Evolutionary conservation across 2,113 vertebrate species (phyloP), one percentile per base, ranked within the genome.

Genomic region (Melanocharis versteri): DNA sequence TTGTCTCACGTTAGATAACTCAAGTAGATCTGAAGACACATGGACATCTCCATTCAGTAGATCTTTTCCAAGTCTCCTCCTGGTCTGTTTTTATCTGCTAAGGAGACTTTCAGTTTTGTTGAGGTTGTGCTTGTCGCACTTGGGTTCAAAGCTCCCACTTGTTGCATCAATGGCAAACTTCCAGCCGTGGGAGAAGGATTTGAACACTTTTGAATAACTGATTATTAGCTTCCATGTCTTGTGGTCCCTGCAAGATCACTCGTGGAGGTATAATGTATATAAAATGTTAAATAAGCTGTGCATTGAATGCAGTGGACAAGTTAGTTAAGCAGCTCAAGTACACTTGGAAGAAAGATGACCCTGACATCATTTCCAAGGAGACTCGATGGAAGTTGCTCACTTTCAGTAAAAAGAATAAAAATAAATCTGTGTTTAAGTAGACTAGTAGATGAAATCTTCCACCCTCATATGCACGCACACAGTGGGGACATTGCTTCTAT

Each of bases 241-340:
- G 83, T 68, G 76, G 37, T 83, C 76, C 27, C 85, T 87, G 44
- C 76, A 21, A 64, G 84, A 86, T 68, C 73, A 35, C 44, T 50
- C 35, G 1, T 15, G 93, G 93, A 91, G 75, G 89, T 57, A 27
- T 27, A 56, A 51, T 95, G 94, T 96, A 94, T 92, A 94, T 94
- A 96, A 92, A 66, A 77, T 90, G 83, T 96, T 96, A 96, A 90
- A 92, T 95, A 96, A 87, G 60, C 80, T 91, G 79, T 93, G 88
- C 92, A 45, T 79, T 90, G 88, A 92, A 80, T 93, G 92, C 72
- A 93, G 79, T 75, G 88, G 83, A 87, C 72, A 87, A 94, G 80
- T 88, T 86, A 93, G 93, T 83, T 92, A 83, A 93, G 94, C 94
- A 95, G 88, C 86, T 96, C 57, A 42, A 86, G 80, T 81, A 64